Conservation (phyloP, 2,888 invertebrate species). For the Nymphalis urticae region DNA sequence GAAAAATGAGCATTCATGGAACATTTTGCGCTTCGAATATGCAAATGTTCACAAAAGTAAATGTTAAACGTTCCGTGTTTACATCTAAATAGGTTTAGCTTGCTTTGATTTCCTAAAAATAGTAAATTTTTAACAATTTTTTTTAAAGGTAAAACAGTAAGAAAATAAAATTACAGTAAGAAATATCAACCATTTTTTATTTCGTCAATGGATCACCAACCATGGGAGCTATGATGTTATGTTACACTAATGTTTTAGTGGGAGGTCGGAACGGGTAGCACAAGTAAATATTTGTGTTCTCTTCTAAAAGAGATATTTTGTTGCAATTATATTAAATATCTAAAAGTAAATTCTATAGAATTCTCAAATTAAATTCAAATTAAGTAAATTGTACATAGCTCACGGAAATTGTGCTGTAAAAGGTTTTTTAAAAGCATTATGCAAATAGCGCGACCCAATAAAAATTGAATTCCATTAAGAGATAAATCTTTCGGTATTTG, state of each 20-base stretch:
- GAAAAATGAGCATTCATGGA: neutral
- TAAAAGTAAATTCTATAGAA: neutral
- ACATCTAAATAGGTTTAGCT: no score
- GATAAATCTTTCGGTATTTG: slow-evolving; percentile 6
- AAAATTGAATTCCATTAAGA: slow-evolving; percentile 10
- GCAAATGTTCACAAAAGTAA: no score
- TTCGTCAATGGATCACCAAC: no score
- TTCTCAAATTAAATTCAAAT: slow-evolving; percentile 6
- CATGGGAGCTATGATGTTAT: no score
- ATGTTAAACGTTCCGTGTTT: no score
- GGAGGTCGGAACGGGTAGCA: no score
- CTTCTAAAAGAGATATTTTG: neutral
- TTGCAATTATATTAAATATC: neutral
- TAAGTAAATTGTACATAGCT: slow-evolving; percentile 4
- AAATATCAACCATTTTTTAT: no score
- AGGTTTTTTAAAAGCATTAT: slow-evolving; percentile 12
- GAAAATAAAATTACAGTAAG: no score
- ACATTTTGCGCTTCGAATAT: neutral
- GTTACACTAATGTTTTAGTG: no score
- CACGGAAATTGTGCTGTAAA: slow-evolving; percentile 4
- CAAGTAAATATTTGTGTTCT: neutral
- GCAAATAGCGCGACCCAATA: slow-evolving; percentile 9
- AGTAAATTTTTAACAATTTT: no score
- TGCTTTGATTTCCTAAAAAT: no score
- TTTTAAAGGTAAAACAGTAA: no score